Conservation (phyloP, 2,888 invertebrate species). For the Blastobasis lacticolella region DNA sequence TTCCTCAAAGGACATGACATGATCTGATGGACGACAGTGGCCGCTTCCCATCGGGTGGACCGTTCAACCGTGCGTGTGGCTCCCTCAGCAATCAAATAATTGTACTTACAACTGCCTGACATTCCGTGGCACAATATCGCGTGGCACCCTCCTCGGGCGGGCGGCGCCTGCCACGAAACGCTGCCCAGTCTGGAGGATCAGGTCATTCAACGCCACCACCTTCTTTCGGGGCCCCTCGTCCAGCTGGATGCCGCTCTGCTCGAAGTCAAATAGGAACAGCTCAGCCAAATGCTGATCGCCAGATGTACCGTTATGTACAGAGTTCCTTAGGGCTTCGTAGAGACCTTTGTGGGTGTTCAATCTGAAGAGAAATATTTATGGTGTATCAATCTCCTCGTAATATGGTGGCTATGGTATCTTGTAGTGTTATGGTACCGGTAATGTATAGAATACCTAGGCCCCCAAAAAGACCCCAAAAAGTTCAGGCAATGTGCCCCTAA, state of each 20-base stretch:
- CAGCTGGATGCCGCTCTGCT: constrained; percentile 97
- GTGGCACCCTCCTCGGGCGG: constrained; percentile 78
- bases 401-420: too few species aligned
- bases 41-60: too few species aligned
- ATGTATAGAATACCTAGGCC: too few species aligned
- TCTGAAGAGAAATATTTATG: constrained; percentile 52
- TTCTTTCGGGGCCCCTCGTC: constrained; percentile 79
- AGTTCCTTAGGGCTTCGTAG: constrained; percentile 83
- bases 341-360: constrained; percentile 92
- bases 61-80: too few species aligned
- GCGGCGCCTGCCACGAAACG: constrained; percentile 85
- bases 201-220: constrained; percentile 91
- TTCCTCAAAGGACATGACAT: too few species aligned
- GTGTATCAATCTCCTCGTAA: neutral
- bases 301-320: constrained; percentile 82
- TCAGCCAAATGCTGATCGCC: constrained; percentile 91
- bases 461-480: too few species aligned
- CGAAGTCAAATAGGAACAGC: constrained; percentile 96
- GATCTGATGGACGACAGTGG: too few species aligned
- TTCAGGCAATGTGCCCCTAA: too few species aligned
- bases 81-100: too few species aligned
- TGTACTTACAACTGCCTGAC: constrained; percentile 81
- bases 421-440: too few species aligned
- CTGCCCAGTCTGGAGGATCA: constrained; percentile 88
- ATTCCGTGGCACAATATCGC: constrained; percentile 79